Conservation (phyloP, 1,140 invertebrate species). For the Tenebrio molitor region DNA sequence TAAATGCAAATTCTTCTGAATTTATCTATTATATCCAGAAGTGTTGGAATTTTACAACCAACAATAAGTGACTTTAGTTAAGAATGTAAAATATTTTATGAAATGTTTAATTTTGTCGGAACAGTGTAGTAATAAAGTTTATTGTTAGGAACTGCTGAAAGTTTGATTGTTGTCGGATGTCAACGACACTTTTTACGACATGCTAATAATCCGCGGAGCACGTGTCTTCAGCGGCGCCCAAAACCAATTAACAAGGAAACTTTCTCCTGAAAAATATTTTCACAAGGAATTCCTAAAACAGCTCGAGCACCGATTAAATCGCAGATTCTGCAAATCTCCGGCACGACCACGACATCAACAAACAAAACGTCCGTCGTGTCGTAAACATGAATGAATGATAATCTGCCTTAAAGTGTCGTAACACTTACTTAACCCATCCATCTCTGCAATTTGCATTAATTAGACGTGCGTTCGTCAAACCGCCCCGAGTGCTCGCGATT, state of each 20-base stretch:
- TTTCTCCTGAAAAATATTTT: constrained; percentile 18
- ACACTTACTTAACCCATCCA: constrained; percentile 27
- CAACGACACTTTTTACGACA: constrained; percentile 14
- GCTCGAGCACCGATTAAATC: not conserved
- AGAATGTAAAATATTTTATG: no score
- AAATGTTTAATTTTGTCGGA: no score
- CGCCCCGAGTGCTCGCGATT: not conserved
- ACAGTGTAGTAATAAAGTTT: no score
- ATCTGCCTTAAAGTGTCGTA: constrained; percentile 18
- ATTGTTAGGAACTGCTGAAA: not conserved
- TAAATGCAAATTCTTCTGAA: no score
- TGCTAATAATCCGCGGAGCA: constrained; percentile 4
- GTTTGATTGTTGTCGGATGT: not conserved
- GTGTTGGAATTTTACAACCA: no score
- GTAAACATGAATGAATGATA: constrained; percentile 28
- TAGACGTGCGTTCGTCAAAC: constrained; percentile 25
- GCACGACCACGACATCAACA: constrained; percentile 30
- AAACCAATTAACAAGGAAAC: constrained; percentile 14
- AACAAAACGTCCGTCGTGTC: constrained; percentile 13
- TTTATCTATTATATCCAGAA: no score
- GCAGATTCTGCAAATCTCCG: not conserved
- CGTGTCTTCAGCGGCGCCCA: not conserved
- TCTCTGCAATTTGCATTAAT: constrained; percentile 28
- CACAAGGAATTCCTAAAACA: not conserved
- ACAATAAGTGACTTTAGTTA: no score